phyloP scores from a whole-genome alignment of 1,140 invertebrate genomes.

The Cotesia chilonis region DNA sequence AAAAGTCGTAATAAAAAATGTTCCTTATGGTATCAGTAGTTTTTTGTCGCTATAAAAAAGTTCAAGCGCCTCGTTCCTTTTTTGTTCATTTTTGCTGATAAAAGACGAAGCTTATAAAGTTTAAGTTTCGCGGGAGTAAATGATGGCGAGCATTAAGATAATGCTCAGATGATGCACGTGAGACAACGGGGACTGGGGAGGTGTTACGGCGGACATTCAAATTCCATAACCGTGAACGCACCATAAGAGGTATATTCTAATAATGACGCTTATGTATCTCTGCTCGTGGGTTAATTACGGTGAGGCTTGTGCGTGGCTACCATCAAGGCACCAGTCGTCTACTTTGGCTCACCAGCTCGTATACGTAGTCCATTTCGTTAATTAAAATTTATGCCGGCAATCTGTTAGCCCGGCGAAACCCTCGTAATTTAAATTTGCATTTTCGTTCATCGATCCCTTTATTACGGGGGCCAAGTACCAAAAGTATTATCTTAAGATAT shows the following conservation, averaged over 20 bases:
- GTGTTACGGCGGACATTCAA: constrained; percentile 16
- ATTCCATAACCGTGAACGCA: constrained; percentile 30
- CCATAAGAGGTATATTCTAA: constrained; percentile 46
- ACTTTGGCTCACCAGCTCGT: no score
- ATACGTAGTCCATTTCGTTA: constrained; percentile 43
- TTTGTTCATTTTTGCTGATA: no score
- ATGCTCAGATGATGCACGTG: no score
- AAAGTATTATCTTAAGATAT: background rate
- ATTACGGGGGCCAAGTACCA: constrained; percentile 14
- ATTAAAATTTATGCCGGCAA: constrained; percentile 45
- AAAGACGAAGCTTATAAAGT: no score
- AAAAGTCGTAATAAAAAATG: no score
- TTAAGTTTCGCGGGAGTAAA: no score
- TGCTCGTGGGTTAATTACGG: constrained; percentile 56
- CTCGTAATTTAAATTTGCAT: constrained; percentile 46
- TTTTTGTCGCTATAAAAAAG: background rate
- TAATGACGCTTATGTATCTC: constrained; percentile 57
- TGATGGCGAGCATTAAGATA: no score
- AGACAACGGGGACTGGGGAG: no score
- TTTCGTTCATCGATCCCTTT: constrained; percentile 40
- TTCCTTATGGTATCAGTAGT: no score
- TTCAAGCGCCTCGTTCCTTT: no score
- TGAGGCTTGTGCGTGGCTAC: constrained; percentile 45
- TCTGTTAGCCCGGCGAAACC: constrained; percentile 40
- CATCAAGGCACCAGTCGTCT: constrained; percentile 31